phyloP scores from a whole-genome alignment of 2,888 invertebrate genomes.

The Tipula unca region DNA sequence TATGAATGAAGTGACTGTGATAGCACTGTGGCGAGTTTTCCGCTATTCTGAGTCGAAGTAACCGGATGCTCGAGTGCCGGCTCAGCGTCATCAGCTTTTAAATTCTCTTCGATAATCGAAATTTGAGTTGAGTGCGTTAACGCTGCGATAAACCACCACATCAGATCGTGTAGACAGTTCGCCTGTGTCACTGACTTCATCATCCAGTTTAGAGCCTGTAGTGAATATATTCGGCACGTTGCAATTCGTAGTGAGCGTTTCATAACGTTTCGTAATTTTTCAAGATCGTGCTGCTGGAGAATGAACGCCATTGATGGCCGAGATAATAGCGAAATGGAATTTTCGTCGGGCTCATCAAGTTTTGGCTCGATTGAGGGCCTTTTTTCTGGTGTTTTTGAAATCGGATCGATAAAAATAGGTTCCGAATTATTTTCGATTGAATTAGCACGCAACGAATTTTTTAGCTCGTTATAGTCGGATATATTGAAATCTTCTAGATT shows the following conservation, averaged over 20 bases:
- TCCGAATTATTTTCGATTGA: slow-evolving; percentile 15
- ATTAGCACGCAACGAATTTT: not conserved
- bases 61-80: slow-evolving; percentile 59
- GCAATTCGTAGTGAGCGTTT: slow-evolving; percentile 75
- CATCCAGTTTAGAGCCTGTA: slow-evolving; percentile 95
- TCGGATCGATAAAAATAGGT: not conserved
- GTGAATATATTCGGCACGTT: slow-evolving; percentile 73
- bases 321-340: slow-evolving; percentile 32
- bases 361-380: not conserved
- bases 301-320: slow-evolving; percentile 85
- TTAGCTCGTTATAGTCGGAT: not conserved
- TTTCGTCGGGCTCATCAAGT: slow-evolving; percentile 29
- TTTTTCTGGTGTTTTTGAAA: not conserved
- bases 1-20: slow-evolving; percentile 75
- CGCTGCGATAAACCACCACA: slow-evolving; percentile 94
- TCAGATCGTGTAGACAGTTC: slow-evolving; percentile 82
- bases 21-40: slow-evolving; percentile 56
- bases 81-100: slow-evolving; percentile 42
- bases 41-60: slow-evolving; percentile 69
- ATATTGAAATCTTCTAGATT: slow-evolving; percentile 9
- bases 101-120: slow-evolving; percentile 45
- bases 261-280: slow-evolving; percentile 75
- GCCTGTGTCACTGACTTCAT: slow-evolving; percentile 85
- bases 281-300: slow-evolving; percentile 75
- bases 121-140: slow-evolving; percentile 47